These are phyloP conservation scores for Ctenoplectra terminalis DNA, from an alignment of 1,140 invertebrate species.

Conservation along the genomic window DNA sequence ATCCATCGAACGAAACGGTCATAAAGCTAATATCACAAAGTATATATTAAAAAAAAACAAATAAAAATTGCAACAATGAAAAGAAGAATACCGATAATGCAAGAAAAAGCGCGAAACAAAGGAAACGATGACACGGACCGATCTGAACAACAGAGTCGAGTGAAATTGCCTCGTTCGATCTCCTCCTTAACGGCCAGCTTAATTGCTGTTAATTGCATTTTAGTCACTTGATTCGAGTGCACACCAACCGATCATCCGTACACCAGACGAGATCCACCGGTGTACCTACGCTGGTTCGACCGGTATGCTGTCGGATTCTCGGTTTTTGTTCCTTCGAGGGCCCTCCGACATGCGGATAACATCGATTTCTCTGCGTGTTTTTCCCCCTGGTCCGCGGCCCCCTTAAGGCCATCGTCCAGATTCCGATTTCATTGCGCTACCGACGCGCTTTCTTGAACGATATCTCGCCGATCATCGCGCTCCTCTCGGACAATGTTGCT, in stretches of 20 bases:
- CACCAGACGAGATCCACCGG: background rate
- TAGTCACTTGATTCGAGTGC: conserved; percentile 63
- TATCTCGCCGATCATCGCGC: conserved; percentile 52
- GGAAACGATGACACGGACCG: background rate
- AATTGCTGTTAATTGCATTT: conserved; percentile 74
- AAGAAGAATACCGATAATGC: background rate
- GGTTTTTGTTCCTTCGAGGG: conserved; percentile 51
- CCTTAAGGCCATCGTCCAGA: conserved; percentile 63
- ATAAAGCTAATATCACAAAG: no score
- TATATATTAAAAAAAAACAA: no score
- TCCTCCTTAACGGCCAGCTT: conserved; percentile 51
- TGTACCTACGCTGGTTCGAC: conserved; percentile 45
- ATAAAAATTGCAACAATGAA: background rate
- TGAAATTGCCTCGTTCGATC: conserved; percentile 34
- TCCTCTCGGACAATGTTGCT: conserved; percentile 13
- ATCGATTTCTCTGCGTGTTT: conserved; percentile 66
- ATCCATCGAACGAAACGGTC: no score
- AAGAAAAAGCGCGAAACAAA: background rate
- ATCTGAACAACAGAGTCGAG: background rate
- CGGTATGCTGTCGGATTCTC: conserved; percentile 64
- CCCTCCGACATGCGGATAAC: conserved; percentile 58
- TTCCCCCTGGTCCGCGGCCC: conserved; percentile 46
- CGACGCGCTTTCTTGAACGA: conserved; percentile 42
- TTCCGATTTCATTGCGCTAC: conserved; percentile 62
- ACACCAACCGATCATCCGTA: conserved; percentile 10